Conservation (phyloP, 2,113 vertebrate species). For the Colossoma macropomum region DNA sequence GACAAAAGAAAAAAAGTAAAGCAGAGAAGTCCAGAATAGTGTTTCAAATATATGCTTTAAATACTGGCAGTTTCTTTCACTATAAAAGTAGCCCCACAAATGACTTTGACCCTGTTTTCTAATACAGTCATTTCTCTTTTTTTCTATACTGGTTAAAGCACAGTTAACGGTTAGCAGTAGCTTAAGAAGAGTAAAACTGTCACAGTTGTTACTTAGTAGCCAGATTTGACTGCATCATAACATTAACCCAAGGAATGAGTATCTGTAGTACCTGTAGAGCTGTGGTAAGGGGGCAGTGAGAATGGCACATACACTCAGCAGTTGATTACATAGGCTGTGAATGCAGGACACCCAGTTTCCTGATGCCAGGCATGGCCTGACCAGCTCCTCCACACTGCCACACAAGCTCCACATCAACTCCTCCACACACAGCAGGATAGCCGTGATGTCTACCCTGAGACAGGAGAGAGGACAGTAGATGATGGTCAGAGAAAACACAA, state of each 20-base stretch:
- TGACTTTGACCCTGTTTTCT: no score
- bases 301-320: conserved; percentile 83
- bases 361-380: conserved; percentile 67
- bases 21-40: no score
- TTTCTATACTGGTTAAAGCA: no score
- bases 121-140: no score
- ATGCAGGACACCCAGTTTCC: conserved; percentile 80
- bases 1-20: no score
- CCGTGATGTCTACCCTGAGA: conserved; percentile 86
- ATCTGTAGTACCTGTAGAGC: conserved; percentile 78
- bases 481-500: background rate
- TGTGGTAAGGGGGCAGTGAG: conserved; percentile 84
- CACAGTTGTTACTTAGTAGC: no score
- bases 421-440: conserved; percentile 87
- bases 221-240: background rate
- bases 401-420: conserved; percentile 90
- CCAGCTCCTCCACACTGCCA: conserved; percentile 77
- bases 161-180: no score
- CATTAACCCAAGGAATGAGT: background rate
- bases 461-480: background rate
- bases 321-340: conserved; percentile 87
- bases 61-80: no score
- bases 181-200: no score
- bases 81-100: no score
- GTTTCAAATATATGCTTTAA: no score